Conservation (phyloP, 1,140 invertebrate genomes). For the Oreohelix idahoensis region DNA sequence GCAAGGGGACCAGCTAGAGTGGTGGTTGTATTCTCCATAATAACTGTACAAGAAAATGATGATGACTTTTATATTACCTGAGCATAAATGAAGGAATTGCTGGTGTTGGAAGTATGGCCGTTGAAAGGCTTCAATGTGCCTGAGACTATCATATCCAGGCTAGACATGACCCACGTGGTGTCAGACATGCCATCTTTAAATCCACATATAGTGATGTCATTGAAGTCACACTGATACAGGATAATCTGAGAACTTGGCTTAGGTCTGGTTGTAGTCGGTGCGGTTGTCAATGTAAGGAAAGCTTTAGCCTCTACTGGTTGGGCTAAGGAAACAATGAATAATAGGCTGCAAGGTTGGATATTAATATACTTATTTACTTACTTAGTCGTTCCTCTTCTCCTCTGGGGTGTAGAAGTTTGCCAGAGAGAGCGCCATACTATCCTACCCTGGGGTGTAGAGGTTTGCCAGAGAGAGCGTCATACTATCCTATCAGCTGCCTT, state of each 20-base stretch:
- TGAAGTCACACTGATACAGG: neutral
- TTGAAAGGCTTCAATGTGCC: neutral
- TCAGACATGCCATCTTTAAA: neutral
- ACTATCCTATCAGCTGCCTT: too few species aligned
- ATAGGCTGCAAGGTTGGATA: too few species aligned
- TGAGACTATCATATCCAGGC: neutral
- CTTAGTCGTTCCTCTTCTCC: too few species aligned
- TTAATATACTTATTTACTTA: too few species aligned
- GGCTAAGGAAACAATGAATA: neutral
- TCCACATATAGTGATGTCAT: neutral
- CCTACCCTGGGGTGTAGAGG: too few species aligned
- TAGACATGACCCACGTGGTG: neutral
- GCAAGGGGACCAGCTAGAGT: too few species aligned
- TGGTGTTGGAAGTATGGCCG: neutral
- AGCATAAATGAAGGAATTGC: neutral
- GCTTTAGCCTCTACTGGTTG: neutral
- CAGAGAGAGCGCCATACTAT: too few species aligned
- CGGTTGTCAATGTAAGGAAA: neutral
- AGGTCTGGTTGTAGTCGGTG: neutral
- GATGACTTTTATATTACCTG: neutral
- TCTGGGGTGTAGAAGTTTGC: too few species aligned
- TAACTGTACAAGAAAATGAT: too few species aligned
- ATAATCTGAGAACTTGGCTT: neutral
- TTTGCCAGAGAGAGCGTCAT: too few species aligned
- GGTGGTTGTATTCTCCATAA: too few species aligned